Evolutionary conservation across 2,797 vertebrate species (phyloP), one percentile per base, ranked within the genome.

Genomic region (Echeneis naucrates): DNA sequence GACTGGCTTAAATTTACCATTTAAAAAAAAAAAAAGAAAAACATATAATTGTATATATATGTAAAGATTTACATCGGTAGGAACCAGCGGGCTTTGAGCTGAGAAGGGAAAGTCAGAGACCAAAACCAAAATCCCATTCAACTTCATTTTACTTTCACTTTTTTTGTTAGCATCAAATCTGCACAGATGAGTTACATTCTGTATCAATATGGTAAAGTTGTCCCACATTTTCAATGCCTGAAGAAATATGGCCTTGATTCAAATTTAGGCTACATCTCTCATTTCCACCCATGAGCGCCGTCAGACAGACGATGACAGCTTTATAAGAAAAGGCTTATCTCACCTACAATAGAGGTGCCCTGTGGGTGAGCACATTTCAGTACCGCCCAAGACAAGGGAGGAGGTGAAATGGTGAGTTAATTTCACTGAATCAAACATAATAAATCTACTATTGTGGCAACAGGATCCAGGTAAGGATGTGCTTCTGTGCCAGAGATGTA

Each of bases 221-320:
- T 65, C 88, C 91, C 88, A 89, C 81, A 90, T 91, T 84, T 69
- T 33, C 62, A 50, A 38, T 16, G 87, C 88, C 87, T 71, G 68
- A 85, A 80, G 88, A 88, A 83, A 87, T 56, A 54, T 86, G 88
- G 82, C 87, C 84, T 84, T 71, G 85, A 87, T 87, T 89, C 81
- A 80, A 57, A 89, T 86, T 81, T 79, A 76, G 81, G 80, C 78
- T 82, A 77, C 80, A 83, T 85, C 81, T 90, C 82, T 42, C 78
- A 3, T 85, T 84, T 81, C 87, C 82, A 71, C 84, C 88, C 85
- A 87, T 87, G 11, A 59, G 79, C 75, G 75, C 76, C 47, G 72
- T 63, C 57, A 80, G 78, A 75, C 4, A 62, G 60, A 26, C 6
- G 58, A 72, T 62, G 83, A 88, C 77, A 77, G 75, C 63, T 77